These are phyloP conservation scores for Arctocebus calabarensis DNA, from an alignment of 2,797 vertebrate genomes.

Conservation along the genomic window DNA sequence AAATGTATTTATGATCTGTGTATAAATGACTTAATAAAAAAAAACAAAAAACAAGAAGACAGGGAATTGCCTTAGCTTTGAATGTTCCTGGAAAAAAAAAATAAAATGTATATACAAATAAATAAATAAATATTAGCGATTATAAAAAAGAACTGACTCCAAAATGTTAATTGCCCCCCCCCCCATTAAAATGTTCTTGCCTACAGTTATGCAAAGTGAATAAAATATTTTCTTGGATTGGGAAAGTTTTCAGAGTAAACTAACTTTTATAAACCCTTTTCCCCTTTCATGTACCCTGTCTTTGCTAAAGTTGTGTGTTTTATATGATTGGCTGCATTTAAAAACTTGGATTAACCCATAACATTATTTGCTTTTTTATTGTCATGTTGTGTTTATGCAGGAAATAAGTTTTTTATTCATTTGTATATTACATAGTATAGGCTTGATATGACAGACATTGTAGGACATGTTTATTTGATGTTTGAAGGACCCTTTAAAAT, in stretches of 20 bases:
- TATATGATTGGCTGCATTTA: conserved; percentile 65
- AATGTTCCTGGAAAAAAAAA: too few species aligned
- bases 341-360: conserved; percentile 53
- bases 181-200: neutral
- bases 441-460: neutral
- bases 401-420: conserved; percentile 53
- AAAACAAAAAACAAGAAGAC: too few species aligned
- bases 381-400: conserved; percentile 65
- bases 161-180: neutral
- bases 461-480: conserved; percentile 30
- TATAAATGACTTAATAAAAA: too few species aligned
- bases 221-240: conserved; percentile 42
- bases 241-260: conserved; percentile 15
- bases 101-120: too few species aligned
- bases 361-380: conserved; percentile 65
- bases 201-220: neutral
- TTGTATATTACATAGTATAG: conserved; percentile 56
- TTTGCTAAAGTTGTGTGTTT: conserved; percentile 63
- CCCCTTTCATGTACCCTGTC: neutral
- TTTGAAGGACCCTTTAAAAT: conserved; percentile 58
- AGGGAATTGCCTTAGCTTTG: too few species aligned
- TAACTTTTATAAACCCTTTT: conserved; percentile 53
- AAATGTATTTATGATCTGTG: too few species aligned
- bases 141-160: neutral
- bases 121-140: conserved; percentile 41